Evolutionary conservation across 2,888 invertebrate genomes (phyloP).

Genomic region (Stramonita haemastoma): DNA sequence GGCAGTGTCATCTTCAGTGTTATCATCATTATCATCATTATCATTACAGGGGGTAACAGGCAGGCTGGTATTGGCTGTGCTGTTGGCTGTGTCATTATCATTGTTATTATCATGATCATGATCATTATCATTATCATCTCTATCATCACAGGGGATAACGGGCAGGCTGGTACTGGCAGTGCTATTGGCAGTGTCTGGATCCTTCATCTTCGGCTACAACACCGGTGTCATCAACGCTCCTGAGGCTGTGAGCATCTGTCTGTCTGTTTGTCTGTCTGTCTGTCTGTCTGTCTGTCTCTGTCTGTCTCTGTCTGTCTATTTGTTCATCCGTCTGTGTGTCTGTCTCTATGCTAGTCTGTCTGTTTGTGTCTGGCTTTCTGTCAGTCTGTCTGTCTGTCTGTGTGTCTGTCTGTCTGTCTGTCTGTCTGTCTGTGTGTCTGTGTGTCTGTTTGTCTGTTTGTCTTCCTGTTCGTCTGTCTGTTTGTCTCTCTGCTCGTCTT

Average conservation of each 20-base stretch:
- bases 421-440: not conserved
- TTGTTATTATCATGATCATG: no score
- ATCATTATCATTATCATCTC: not conserved
- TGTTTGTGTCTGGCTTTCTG: no score
- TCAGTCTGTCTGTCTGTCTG: not conserved
- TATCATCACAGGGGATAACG: slow-evolving; percentile 60
- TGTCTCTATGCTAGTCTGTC: no score
- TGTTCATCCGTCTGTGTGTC: no score
- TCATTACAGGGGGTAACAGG: slow-evolving; percentile 60
- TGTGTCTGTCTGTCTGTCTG: not conserved
- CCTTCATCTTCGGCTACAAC: slow-evolving; percentile 95
- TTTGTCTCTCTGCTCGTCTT: not conserved
- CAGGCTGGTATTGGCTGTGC: slow-evolving; percentile 83
- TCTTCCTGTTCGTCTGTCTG: not conserved
- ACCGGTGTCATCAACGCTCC: slow-evolving; percentile 94
- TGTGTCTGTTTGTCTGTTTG: not conserved
- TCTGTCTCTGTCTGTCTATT: no score
- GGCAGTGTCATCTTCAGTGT: not conserved
- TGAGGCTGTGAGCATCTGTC: slow-evolving; percentile 85
- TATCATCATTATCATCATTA: not conserved
- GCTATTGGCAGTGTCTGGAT: slow-evolving; percentile 88
- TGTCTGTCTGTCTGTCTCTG: no score
- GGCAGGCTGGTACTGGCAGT: slow-evolving; percentile 83
- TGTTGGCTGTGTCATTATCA: slow-evolving; percentile 89
- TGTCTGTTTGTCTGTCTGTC: no score